Evolutionary conservation across 2,797 vertebrate species (phyloP).

Genomic region (Chaetophractus vellerosus): DNA sequence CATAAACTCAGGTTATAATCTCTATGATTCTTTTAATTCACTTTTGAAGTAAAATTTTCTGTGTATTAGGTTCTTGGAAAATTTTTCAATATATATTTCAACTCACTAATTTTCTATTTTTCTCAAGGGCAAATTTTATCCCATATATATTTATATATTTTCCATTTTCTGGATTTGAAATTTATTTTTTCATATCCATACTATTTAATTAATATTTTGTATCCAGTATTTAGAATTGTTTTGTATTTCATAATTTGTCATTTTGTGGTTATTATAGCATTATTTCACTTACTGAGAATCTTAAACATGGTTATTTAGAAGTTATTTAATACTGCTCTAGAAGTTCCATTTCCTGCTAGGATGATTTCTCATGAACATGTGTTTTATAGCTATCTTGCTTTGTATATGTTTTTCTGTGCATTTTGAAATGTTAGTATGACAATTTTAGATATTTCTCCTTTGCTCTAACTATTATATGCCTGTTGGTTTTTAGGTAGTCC

Average conservation of each 20-base stretch:
- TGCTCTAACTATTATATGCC: neutral
- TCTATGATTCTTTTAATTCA: neutral
- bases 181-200: too few relatives aligned
- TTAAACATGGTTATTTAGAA: neutral
- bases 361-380: neutral
- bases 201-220: too few relatives aligned
- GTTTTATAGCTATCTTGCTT: neutral
- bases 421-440: neutral
- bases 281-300: too few relatives aligned
- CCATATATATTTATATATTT: too few relatives aligned
- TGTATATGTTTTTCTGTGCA: too few relatives aligned
- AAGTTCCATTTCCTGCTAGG: neutral
- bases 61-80: neutral
- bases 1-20: neutral
- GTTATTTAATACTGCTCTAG: neutral
- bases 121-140: too few relatives aligned
- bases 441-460: neutral
- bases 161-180: too few relatives aligned
- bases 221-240: too few relatives aligned
- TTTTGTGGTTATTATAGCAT: too few relatives aligned
- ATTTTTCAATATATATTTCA: too few relatives aligned
- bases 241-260: too few relatives aligned
- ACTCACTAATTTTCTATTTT: neutral
- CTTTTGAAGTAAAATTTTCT: neutral
- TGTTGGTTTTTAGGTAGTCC: neutral